These are phyloP conservation scores for Drosophila subsilvestris DNA, from an alignment of 2,888 invertebrate species.

Conservation along the genomic window DNA sequence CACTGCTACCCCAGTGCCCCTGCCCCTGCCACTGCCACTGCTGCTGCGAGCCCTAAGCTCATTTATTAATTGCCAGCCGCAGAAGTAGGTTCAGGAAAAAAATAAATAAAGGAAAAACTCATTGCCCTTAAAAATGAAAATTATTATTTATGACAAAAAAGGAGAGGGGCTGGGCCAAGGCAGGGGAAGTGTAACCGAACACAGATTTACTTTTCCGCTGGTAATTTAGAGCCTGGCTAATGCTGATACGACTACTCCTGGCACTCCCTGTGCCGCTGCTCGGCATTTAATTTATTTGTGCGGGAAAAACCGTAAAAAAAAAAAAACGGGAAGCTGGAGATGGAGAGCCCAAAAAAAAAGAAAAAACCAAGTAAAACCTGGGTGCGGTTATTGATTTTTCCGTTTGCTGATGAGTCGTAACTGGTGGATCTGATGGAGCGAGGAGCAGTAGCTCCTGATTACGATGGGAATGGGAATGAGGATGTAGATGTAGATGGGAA, in stretches of 20 bases:
- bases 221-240: slow-evolving; percentile 42
- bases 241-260: slow-evolving; percentile 34
- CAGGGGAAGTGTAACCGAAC: slow-evolving; percentile 21
- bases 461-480: slow-evolving; percentile 12
- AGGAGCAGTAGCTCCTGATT: slow-evolving; percentile 28
- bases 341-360: slow-evolving; percentile 19
- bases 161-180: background rate
- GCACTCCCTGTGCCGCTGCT: slow-evolving; percentile 26
- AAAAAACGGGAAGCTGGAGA: slow-evolving; percentile 26
- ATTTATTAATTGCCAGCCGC: slow-evolving; percentile 47
- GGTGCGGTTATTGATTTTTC: slow-evolving; percentile 78
- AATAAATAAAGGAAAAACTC: slow-evolving; percentile 5
- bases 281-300: slow-evolving; percentile 47
- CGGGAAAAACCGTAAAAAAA: slow-evolving; percentile 30
- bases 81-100: slow-evolving; percentile 31
- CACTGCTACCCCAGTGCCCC: background rate
- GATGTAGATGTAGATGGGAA: slow-evolving; percentile 14
- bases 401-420: slow-evolving; percentile 58
- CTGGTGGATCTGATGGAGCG: slow-evolving; percentile 21
- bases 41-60: slow-evolving; percentile 46
- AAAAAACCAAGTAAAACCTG: slow-evolving; percentile 42
- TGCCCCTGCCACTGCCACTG: slow-evolving; percentile 32
- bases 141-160: slow-evolving; percentile 44
- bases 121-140: slow-evolving; percentile 42
- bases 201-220: slow-evolving; percentile 35